Conservation (phyloP, 2,113 vertebrate species). For the Pseudorectes ferrugineus region DNA sequence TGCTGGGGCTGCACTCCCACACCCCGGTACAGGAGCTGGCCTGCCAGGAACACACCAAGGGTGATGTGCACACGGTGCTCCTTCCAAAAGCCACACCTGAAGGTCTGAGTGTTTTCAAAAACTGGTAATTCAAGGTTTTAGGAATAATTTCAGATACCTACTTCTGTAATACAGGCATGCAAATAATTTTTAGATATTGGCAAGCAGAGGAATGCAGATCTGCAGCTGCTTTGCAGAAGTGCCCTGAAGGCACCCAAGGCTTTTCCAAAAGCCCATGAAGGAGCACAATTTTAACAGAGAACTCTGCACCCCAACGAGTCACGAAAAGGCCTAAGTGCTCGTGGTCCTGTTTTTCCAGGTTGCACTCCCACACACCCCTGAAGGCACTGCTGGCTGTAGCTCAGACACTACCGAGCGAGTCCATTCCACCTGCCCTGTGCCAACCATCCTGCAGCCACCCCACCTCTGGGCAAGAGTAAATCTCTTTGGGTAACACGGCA, state of each 20-base stretch:
- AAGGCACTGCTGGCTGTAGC: not conserved
- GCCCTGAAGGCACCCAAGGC: not conserved
- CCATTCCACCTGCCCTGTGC: not conserved
- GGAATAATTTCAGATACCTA: not conserved
- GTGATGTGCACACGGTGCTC: rapidly evolving
- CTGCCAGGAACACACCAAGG: rapidly evolving
- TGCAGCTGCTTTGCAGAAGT: not conserved
- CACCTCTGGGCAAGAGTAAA: not conserved
- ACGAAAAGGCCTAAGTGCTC: not conserved
- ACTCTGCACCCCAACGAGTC: not conserved
- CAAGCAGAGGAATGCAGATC: not conserved
- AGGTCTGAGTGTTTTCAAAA: not conserved
- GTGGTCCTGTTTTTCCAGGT: not conserved
- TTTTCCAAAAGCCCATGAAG: not conserved
- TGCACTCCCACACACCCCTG: not conserved
- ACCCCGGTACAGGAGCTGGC: rapidly evolving
- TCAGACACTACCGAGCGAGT: not conserved
- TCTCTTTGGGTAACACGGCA: not conserved
- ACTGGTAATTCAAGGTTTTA: not conserved
- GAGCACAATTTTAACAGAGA: not conserved
- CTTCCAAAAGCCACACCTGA: not conserved
- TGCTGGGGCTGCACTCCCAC: not conserved
- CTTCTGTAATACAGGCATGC: not conserved
- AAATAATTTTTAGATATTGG: not conserved
- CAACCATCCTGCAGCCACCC: not conserved